Evolutionary conservation across 2,113 vertebrate genomes (phyloP).

Genomic region (Oryzias melastigma): DNA sequence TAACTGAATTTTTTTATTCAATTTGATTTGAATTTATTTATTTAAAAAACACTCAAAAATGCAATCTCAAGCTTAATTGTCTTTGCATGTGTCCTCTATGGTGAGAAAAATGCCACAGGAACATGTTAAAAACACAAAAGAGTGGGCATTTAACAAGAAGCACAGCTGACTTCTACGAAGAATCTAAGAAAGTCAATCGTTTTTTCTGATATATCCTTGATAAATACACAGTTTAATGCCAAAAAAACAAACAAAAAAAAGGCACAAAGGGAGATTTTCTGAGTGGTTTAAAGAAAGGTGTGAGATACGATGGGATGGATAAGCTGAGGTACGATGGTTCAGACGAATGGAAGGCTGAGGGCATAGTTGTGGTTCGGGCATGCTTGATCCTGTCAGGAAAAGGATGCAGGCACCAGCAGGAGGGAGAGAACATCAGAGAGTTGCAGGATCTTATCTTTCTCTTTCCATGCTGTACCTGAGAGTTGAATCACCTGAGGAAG

Average conservation of each 20-base stretch:
- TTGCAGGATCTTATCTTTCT: constrained; percentile 61
- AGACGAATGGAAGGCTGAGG: constrained; percentile 22
- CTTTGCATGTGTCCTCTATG: no score
- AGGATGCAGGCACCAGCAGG: constrained; percentile 69
- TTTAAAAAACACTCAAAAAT: no score
- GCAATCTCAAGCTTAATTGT: no score
- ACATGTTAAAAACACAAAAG: no score
- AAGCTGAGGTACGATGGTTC: constrained; percentile 3
- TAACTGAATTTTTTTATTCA: no score
- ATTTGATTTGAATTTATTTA: no score
- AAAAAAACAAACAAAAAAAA: background rate
- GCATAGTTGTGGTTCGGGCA: constrained; percentile 67
- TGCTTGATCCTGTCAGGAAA: constrained; percentile 54
- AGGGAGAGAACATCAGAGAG: constrained; percentile 56
- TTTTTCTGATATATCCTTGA: constrained; percentile 7
- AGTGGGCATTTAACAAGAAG: no score
- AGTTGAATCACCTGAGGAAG: constrained; percentile 44
- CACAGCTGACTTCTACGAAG: no score
- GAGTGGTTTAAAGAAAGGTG: constrained; percentile 18
- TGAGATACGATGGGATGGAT: constrained; percentile 16
- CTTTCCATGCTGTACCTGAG: constrained; percentile 43
- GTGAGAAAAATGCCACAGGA: no score
- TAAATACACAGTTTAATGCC: constrained; percentile 7
- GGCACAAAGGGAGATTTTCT: background rate
- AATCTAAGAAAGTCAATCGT: background rate